Percentiles rank a stretch among this genome's conserved stretches.
These are phyloP conservation scores for Papilio xuthus DNA, from an alignment of 1,140 invertebrate species.

Conservation along the genomic window DNA sequence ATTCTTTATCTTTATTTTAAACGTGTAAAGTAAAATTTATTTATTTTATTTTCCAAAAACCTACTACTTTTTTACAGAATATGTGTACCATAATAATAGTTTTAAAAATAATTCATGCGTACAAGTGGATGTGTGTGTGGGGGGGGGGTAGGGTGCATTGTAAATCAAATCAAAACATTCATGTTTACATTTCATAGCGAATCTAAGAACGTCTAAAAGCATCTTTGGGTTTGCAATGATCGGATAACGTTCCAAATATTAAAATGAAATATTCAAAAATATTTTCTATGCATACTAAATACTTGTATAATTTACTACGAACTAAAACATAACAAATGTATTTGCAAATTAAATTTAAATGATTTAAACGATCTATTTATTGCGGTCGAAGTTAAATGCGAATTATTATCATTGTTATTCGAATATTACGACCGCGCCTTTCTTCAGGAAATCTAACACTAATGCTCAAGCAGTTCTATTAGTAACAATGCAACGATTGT, in stretches of 20 bases:
- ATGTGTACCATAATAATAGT: no score
- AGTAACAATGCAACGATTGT: constrained; percentile 64
- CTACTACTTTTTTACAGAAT: no score
- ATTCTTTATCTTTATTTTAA: no score
- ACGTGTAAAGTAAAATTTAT: no score
- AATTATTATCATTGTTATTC: constrained; percentile 38
- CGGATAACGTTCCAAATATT: background rate
- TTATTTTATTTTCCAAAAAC: no score
- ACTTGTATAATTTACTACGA: background rate
- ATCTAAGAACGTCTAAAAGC: background rate
- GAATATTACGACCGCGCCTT: constrained; percentile 49
- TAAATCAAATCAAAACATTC: no score
- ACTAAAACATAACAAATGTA: background rate
- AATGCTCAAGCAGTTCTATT: constrained; percentile 55
- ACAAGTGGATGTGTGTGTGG: no score
- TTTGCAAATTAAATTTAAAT: constrained; percentile 30
- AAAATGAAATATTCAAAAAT: background rate
- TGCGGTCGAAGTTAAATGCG: constrained; percentile 28
- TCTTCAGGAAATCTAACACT: constrained; percentile 56
- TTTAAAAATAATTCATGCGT: no score
- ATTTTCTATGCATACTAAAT: background rate
- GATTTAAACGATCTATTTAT: constrained; percentile 24
- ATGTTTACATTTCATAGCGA: background rate
- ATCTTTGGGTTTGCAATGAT: background rate
- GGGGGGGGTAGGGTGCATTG: no score